Base-by-base conservation (phyloP, 1,140 invertebrate species). In the Polypedilum vanderplanki region DNA sequence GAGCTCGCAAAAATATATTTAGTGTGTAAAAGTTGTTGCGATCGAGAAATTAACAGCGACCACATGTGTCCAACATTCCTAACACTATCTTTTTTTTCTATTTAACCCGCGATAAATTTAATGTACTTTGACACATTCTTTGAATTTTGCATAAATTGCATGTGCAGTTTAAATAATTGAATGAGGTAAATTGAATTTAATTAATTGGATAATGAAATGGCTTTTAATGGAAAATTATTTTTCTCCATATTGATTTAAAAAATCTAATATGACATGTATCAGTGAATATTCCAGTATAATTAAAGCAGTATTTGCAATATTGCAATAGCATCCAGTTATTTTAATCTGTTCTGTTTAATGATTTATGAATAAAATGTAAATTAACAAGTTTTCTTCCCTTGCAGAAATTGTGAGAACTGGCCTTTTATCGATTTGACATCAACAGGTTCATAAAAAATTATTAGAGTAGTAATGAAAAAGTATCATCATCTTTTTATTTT, bases 101-200 rank as follows among this genome's bases (percentile, higher is more conserved):
- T 33, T 33, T 33, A 33, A 33, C 17, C 18, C 7, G 65, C 20
- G 65, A 18, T 22, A 22, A 20, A 8, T 70, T 70, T 70, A 70
- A 70, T 70, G 20, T 18, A 70, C 18, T 70, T 70, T 70, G 65
- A 70, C 65, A 18, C 65, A 70, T 70, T 70, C 65, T 18, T 70
- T 7, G 17, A 70, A 70, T 70, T 70, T 70, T 70, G 15, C 18
- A 22, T 57, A n/a, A 57, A 57, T 33, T 57, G 46, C 12, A 57
- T 12, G 8, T 12, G 46, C 46, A 57, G 41, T 46, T 15, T 57
- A n/a, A 57, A 57, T 57, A n/a, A 57, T n/a, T 57, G 65, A 70
- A 22, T 70, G 10, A 70, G 17, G 65, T 70, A 70, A 70, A 20
- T 70, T 20, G 20, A 18, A 4, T 20, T 70, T 22, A 70, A 70